Conservation (phyloP, 2,113 vertebrate species). For the Alethe castanea region DNA sequence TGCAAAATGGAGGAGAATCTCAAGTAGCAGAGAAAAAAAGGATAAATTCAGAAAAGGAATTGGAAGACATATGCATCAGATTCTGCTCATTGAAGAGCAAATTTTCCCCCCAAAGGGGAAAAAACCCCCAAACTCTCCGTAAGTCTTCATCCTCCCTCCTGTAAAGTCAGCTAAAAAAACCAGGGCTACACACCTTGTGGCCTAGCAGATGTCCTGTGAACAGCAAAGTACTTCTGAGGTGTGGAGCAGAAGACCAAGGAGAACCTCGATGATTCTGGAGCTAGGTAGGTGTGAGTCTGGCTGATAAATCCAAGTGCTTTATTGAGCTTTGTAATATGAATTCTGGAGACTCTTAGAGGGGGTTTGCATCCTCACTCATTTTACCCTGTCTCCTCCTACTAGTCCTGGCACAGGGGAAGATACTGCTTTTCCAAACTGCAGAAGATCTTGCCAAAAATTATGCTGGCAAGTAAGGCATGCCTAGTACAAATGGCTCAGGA, state of each 20-base stretch:
- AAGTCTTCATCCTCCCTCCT: background rate
- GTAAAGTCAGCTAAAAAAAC: fast-evolving
- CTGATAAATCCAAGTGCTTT: background rate
- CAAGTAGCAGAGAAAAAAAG: background rate
- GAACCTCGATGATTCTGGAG: background rate
- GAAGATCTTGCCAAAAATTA: background rate
- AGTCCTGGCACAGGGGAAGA: background rate
- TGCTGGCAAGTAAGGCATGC: fast-evolving
- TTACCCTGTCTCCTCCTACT: fast-evolving
- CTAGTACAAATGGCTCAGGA: background rate
- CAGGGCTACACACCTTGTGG: fast-evolving
- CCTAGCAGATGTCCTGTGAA: fast-evolving
- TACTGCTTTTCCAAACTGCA: background rate
- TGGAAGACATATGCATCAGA: background rate
- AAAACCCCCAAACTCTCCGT: fast-evolving
- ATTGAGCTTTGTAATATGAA: background rate
- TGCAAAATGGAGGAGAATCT: background rate
- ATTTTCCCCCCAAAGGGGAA: no score
- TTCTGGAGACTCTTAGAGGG: background rate
- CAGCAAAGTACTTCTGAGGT: fast-evolving
- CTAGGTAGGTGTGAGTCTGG: background rate
- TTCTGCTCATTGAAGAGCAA: background rate
- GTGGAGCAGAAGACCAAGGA: background rate
- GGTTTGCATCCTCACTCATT: fast-evolving
- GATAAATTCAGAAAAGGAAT: background rate